These are phyloP conservation scores for Zosterops japonicus DNA, from an alignment of 2,113 vertebrate genomes.

Conservation along the genomic window DNA sequence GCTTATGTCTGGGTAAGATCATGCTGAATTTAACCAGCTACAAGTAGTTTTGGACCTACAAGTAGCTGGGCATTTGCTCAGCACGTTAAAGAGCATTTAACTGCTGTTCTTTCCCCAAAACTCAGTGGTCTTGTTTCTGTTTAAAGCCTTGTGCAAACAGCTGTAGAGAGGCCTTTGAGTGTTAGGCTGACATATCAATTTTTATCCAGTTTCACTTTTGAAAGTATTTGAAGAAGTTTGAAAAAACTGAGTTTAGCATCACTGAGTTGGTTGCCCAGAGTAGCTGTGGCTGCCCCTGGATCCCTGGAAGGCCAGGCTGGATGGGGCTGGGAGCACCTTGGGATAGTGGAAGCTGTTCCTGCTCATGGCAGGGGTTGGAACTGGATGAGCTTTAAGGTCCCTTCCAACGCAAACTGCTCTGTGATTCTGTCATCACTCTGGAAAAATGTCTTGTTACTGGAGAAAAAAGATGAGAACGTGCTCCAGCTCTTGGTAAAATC, in stretches of 20 bases:
- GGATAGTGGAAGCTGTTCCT: background rate
- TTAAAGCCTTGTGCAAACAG: background rate
- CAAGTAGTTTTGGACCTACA: background rate
- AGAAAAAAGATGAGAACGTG: accelerated
- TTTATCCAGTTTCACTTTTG: background rate
- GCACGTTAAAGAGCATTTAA: background rate
- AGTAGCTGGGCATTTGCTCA: background rate
- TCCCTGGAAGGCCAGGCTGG: background rate
- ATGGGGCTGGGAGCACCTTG: accelerated
- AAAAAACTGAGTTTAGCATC: background rate
- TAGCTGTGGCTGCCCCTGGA: background rate
- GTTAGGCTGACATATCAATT: background rate
- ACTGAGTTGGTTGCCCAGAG: background rate
- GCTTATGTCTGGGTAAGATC: accelerated
- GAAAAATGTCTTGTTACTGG: background rate
- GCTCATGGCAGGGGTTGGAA: background rate
- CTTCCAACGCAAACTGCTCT: background rate
- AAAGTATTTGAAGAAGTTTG: background rate
- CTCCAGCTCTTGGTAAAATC: background rate
- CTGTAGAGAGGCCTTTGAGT: background rate
- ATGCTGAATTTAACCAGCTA: background rate
- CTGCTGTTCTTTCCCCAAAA: background rate
- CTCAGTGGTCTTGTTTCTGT: background rate
- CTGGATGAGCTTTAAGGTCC: background rate
- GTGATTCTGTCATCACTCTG: background rate